Conservation (phyloP, 2,888 invertebrate species). For the Tipula lateralis region DNA sequence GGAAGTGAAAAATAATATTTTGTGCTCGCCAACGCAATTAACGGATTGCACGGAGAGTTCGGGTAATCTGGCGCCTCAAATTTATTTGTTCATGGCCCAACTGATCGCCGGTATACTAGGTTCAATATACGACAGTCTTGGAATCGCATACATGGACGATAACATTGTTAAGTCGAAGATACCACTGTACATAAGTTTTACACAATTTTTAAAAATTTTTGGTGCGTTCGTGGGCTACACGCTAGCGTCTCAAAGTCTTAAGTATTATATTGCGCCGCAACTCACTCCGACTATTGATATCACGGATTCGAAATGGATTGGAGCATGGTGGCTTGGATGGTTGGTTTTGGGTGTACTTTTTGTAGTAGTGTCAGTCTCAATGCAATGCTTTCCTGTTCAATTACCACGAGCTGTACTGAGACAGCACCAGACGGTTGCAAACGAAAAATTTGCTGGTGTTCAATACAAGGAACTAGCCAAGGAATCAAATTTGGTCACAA, state of each 20-base stretch:
- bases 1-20: neutral
- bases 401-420: constrained; percentile 56
- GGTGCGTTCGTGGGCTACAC: constrained; percentile 59
- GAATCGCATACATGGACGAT: constrained; percentile 62
- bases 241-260: constrained; percentile 54
- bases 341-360: constrained; percentile 53
- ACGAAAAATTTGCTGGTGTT: neutral
- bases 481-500: constrained; percentile 52
- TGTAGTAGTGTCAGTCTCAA: constrained; percentile 53
- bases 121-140: constrained; percentile 39
- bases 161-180: constrained; percentile 60
- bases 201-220: constrained; percentile 56
- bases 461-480: constrained; percentile 35
- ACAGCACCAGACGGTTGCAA: constrained; percentile 38
- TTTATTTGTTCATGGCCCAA: neutral
- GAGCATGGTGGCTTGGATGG: constrained; percentile 71
- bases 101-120: neutral
- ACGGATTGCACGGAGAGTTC: neutral
- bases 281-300: constrained; percentile 55
- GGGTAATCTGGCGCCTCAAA: neutral
- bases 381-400: constrained; percentile 59
- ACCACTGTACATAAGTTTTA: constrained; percentile 57
- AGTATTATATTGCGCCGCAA: constrained; percentile 55
- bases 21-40: neutral
- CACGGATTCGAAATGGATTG: constrained; percentile 63